A percentile compares a stretch with the other conserved stretches of the same genome.
Evolutionary conservation across 1,140 invertebrate genomes (phyloP).

Genomic region (Drosophila suzukii): DNA sequence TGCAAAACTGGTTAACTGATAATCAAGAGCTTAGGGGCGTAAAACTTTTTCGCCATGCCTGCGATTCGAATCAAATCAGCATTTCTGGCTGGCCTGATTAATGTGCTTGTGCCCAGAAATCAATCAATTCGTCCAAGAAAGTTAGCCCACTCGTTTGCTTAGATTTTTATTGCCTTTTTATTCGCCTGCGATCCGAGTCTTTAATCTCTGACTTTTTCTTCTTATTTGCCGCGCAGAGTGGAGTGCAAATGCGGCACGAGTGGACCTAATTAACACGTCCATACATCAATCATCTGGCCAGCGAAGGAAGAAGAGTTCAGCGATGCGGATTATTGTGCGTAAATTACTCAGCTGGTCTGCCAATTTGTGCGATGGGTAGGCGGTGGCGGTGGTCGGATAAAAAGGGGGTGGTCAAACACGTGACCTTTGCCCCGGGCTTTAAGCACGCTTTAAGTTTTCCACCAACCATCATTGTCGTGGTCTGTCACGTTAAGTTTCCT

Average conservation of each 20-base stretch:
- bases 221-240: constrained; percentile 8
- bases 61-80: constrained; percentile 66
- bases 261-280: constrained; percentile 82
- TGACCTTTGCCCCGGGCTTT: constrained; percentile 41
- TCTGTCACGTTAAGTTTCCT: constrained; percentile 72
- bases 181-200: constrained; percentile 21
- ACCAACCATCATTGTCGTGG: constrained; percentile 55
- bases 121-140: constrained; percentile 74
- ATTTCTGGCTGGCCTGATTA: constrained; percentile 66
- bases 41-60: constrained; percentile 47
- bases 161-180: constrained; percentile 60
- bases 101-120: constrained; percentile 75
- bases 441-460: constrained; percentile 40
- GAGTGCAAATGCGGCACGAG: constrained; percentile 60
- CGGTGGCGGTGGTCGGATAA: background rate
- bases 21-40: constrained; percentile 59
- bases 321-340: constrained; percentile 80
- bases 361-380: constrained; percentile 19
- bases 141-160: constrained; percentile 50
- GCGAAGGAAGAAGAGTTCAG: constrained; percentile 65
- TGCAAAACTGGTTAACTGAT: constrained; percentile 58
- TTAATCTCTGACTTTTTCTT: constrained; percentile 30
- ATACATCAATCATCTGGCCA: constrained; percentile 79
- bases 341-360: constrained; percentile 68
- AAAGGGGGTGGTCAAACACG: constrained; percentile 1